phyloP scores from a whole-genome alignment of 2,113 vertebrate species.

The Neotoma lepida region DNA sequence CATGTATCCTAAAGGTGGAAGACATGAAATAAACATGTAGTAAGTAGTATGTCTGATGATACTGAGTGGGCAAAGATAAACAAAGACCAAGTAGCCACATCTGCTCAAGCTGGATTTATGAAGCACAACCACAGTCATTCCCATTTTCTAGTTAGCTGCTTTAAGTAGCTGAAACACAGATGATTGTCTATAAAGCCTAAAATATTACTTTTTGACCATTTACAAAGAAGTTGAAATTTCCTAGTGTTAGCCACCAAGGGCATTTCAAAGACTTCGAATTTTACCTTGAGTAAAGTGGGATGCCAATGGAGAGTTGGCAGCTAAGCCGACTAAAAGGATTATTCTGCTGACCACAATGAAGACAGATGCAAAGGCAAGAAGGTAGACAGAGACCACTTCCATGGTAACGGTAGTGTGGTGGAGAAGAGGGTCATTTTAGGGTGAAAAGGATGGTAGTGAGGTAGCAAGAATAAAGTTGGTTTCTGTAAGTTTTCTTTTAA shows the following conservation, averaged over 20 bases:
- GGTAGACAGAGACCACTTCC: neutral
- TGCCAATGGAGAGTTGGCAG: neutral
- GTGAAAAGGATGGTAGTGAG: neutral
- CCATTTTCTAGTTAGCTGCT: neutral
- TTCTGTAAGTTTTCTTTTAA: neutral
- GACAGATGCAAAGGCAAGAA: neutral
- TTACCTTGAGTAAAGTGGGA: neutral
- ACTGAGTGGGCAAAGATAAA: neutral
- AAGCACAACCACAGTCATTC: neutral
- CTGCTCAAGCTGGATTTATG: neutral
- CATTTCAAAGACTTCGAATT: constrained; percentile 35
- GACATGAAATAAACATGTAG: neutral
- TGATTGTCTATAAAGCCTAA: neutral
- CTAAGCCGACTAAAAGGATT: neutral
- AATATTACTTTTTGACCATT: neutral
- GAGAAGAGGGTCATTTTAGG: neutral
- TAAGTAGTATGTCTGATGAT: neutral
- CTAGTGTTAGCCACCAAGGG: neutral
- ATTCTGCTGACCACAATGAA: neutral
- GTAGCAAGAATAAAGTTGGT: neutral
- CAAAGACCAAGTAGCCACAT: neutral
- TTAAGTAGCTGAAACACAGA: neutral
- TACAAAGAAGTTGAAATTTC: neutral
- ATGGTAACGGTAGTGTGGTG: neutral
- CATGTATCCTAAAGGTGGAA: neutral